Conservation (phyloP, 2,797 vertebrate species). For the Sebastes steindachneri region DNA sequence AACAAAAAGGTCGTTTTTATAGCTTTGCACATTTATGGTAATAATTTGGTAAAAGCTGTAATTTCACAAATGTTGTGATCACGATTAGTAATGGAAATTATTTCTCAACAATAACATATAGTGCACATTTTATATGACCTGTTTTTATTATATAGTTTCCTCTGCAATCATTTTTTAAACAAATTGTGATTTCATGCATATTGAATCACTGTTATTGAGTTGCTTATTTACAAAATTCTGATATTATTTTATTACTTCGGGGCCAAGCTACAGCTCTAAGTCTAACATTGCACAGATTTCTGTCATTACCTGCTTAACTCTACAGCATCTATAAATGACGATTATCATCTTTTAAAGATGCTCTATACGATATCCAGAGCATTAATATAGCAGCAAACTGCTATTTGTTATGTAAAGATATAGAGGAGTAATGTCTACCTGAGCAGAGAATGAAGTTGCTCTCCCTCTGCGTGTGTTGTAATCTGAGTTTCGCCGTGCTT, state of each 20-base stretch:
- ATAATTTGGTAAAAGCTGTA: not conserved
- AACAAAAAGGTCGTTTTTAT: not conserved
- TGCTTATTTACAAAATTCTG: constrained; percentile 30
- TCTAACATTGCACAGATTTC: not conserved
- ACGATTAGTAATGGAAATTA: not conserved
- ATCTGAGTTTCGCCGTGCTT: no score
- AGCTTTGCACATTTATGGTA: not conserved
- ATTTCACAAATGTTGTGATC: not conserved
- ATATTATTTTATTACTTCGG: constrained; percentile 38
- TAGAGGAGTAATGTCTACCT: no score
- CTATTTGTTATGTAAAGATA: no score
- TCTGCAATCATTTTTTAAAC: constrained; percentile 2
- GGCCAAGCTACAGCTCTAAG: not conserved
- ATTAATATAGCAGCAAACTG: no score
- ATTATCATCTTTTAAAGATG: not conserved
- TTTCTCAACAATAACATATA: constrained; percentile 8
- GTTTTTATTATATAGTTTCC: constrained; percentile 6
- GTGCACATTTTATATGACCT: not conserved
- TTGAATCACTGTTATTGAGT: constrained; percentile 8
- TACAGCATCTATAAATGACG: not conserved
- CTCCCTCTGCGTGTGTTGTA: no score
- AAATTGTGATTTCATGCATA: constrained; percentile 7
- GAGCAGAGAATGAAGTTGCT: no score
- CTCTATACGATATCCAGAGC: no score
- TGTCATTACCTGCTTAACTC: not conserved